Evolutionary conservation across 2,113 vertebrate species (phyloP).

Genomic region (Proteles cristata): DNA sequence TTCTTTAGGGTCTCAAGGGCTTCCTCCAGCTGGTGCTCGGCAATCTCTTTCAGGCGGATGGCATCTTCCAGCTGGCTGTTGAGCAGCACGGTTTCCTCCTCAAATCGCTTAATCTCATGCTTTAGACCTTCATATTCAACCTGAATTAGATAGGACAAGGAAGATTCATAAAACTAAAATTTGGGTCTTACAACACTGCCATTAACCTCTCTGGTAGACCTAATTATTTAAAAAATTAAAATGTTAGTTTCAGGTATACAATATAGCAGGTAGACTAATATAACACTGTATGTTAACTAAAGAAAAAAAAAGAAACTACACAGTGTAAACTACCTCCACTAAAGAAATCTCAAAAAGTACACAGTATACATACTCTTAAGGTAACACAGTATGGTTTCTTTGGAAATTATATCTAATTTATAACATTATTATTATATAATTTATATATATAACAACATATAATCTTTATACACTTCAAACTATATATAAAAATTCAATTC

Average conservation of each 20-base stretch:
- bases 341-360: slow-evolving; percentile 17
- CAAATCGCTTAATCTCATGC: slow-evolving; percentile 98
- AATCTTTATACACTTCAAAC: neutral
- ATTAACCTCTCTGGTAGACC: slow-evolving; percentile 68
- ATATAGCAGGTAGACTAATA: neutral
- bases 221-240: slow-evolving; percentile 42
- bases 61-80: slow-evolving; percentile 99
- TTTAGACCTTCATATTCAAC: slow-evolving; percentile 99
- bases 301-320: neutral
- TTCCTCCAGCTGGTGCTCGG: slow-evolving; percentile 96
- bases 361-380: neutral
- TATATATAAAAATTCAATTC: neutral
- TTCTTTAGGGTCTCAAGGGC: slow-evolving; percentile 96
- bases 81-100: slow-evolving; percentile 97
- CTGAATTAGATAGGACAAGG: slow-evolving; percentile 88
- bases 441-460: neutral
- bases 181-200: slow-evolving; percentile 84
- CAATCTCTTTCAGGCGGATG: slow-evolving; percentile 96
- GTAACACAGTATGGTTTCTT: neutral
- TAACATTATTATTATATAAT: neutral
- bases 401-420: neutral
- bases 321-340: neutral
- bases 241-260: neutral
- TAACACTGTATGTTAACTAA: neutral
- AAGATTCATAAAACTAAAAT: slow-evolving; percentile 88